Evolutionary conservation across 2,888 invertebrate genomes (phyloP), one percentile per base, ranked within the genome.

Genomic region (Ceramica pisi): DNA sequence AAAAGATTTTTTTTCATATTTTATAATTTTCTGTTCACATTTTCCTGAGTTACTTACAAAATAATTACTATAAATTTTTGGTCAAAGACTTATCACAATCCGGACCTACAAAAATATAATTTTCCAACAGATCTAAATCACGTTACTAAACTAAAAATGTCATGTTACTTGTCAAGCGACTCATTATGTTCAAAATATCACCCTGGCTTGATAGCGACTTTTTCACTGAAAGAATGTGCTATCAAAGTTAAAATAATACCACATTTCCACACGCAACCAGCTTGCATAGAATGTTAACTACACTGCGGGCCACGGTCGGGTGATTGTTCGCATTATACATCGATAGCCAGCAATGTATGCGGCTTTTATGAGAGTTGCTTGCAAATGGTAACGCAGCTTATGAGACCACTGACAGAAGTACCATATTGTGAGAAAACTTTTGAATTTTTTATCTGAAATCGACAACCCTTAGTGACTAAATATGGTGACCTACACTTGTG

Each of bases 171-270:
- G 23, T 31, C 38, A 63, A 53, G 16, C 0, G 1, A 8, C 21
- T 12, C 12, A 38, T 23, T 62, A 55, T 21, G 1, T 46, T 44
- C 44, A 51, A 23, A 46, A 76, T 50, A 75, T 75, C 72, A 65
- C 75, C 55, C 16, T 38, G 19, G 1, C n/a, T 46, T 46, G 4
- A 16, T 53, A n/a, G 19, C 19, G 19, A 57, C 2, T 41, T 23
- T 23, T 44, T 23, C 23, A 46, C 26, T 23, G 53, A 38, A 35
- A 2, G 16, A n/a, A 9, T 68, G 7, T 31, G 31, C n/a, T 21
- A 70, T 53, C 21, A n/a, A 44, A 12, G 12, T 23, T 12, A 53
- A 14, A 31, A 2, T 14, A 67, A 41, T 10, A 23, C 16, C 41
- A 41, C 14, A 3, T 41, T 41, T 14, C 14, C 12, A 3, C 3